Percentiles rank a stretch among this genome's conserved stretches.
Conservation (phyloP, 2,888 invertebrate species). For the Amphipyra tragopoginis region DNA sequence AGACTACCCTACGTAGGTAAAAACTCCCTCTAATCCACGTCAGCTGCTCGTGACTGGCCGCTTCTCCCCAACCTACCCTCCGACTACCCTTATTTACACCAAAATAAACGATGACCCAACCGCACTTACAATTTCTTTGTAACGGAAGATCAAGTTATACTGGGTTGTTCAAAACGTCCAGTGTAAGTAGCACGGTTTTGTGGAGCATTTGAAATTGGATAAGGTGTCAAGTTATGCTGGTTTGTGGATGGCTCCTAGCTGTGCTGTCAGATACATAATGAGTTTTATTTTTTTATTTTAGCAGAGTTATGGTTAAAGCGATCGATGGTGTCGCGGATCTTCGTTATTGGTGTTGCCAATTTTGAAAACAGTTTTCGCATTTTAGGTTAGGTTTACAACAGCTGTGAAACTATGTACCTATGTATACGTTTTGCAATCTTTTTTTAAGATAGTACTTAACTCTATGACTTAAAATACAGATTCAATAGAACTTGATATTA, state of each 20-base stretch:
- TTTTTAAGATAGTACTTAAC: no score
- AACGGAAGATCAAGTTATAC: slow-evolving; percentile 66
- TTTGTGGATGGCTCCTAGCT: slow-evolving; percentile 63
- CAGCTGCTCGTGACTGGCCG: slow-evolving; percentile 88
- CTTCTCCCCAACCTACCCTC: slow-evolving; percentile 67
- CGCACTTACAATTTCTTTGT: slow-evolving; percentile 56
- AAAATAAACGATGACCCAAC: slow-evolving; percentile 67
- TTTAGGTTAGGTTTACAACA: no score
- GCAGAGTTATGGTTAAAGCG: slow-evolving; percentile 57
- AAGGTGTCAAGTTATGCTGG: slow-evolving; percentile 66
- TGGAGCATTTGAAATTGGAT: slow-evolving; percentile 24
- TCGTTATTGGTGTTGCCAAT: slow-evolving; percentile 25
- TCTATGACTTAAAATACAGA: no score
- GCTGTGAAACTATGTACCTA: no score
- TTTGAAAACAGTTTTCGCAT: slow-evolving; percentile 3
- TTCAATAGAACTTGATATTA: no score
- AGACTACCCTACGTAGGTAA: slow-evolving; percentile 82
- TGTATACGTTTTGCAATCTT: no score
- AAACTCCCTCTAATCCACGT: slow-evolving; percentile 87
- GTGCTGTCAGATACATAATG: slow-evolving; percentile 85
- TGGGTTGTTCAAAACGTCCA: slow-evolving; percentile 53
- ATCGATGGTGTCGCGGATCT: slow-evolving; percentile 60
- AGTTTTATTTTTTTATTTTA: slow-evolving; percentile 70
- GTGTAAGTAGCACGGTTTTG: slow-evolving; percentile 26
- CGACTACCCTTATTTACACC: slow-evolving; percentile 78